Evolutionary conservation across 2,113 vertebrate genomes (phyloP).

Genomic region (Mus pahari): DNA sequence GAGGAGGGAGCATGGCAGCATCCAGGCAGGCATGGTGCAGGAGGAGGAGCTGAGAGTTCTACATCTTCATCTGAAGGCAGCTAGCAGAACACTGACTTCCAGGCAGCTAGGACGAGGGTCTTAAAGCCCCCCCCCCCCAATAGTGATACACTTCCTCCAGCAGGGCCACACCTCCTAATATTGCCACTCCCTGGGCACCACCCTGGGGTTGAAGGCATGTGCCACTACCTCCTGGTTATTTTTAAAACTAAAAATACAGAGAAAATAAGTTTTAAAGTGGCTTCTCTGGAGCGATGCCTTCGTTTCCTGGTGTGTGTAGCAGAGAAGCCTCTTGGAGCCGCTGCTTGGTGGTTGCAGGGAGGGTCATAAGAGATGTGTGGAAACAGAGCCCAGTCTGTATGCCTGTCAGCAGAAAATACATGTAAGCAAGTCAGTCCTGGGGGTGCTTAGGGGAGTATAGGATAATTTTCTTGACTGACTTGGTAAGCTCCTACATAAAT

Average conservation of each 20-base stretch:
- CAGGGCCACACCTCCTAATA: no score
- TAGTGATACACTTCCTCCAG: no score
- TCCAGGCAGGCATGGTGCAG: no score
- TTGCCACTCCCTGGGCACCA: no score
- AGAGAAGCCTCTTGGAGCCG: background rate
- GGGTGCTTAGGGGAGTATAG: background rate
- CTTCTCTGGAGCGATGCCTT: background rate
- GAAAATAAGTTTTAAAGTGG: background rate
- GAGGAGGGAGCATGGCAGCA: no score
- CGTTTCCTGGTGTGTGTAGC: background rate
- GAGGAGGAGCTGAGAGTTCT: no score
- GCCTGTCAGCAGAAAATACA: background rate
- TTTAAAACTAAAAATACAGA: background rate
- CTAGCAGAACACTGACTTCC: no score
- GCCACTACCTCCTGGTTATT: background rate
- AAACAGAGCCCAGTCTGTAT: background rate
- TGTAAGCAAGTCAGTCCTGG: background rate
- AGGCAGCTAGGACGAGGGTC: no score
- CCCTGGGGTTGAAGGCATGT: background rate
- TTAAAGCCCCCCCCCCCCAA: no score
- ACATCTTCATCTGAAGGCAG: no score
- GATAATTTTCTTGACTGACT: background rate
- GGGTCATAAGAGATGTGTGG: background rate
- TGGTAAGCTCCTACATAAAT: background rate
- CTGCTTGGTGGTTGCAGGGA: background rate